phyloP scores from a whole-genome alignment of 2,888 invertebrate genomes.

The Ferrisia virgata region DNA sequence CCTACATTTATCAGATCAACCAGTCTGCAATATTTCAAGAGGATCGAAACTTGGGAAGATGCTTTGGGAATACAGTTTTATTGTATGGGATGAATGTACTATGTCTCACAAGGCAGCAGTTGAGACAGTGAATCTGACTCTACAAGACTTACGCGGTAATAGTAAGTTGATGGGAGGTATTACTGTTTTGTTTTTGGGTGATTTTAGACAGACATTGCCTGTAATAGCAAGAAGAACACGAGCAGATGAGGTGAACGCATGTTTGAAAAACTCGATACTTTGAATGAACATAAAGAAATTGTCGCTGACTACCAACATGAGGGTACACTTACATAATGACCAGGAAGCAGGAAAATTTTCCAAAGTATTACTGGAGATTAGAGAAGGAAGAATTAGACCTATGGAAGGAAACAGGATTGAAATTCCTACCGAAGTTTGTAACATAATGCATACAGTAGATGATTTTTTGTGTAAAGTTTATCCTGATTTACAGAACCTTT shows the following conservation, averaged over 20 bases:
- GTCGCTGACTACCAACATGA: background rate
- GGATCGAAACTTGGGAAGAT: background rate
- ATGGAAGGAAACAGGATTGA: too few relatives aligned
- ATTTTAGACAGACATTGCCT: conserved; percentile 51
- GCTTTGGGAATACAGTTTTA: background rate
- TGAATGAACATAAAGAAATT: too few relatives aligned
- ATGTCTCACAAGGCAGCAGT: conserved; percentile 50
- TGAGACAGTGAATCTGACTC: conserved; percentile 49
- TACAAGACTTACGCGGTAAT: conserved; percentile 49
- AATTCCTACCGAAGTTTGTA: conserved; percentile 51
- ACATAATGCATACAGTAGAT: conserved; percentile 50
- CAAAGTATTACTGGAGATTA: too few relatives aligned
- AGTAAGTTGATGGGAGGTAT: conserved; percentile 50
- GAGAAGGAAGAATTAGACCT: too few relatives aligned
- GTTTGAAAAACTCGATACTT: background rate
- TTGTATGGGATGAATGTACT: conserved; percentile 51
- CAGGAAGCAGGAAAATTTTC: background rate
- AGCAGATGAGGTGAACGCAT: conserved; percentile 34
- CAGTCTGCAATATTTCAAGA: background rate
- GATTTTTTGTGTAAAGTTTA: conserved; percentile 35
- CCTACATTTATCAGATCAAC: background rate
- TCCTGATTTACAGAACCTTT: background rate
- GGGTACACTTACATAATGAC: background rate
- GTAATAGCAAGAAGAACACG: conserved; percentile 48
- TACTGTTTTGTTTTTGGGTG: conserved; percentile 50